Conservation (phyloP, 2,113 vertebrate genomes). For the Archocentrus centrarchus region DNA sequence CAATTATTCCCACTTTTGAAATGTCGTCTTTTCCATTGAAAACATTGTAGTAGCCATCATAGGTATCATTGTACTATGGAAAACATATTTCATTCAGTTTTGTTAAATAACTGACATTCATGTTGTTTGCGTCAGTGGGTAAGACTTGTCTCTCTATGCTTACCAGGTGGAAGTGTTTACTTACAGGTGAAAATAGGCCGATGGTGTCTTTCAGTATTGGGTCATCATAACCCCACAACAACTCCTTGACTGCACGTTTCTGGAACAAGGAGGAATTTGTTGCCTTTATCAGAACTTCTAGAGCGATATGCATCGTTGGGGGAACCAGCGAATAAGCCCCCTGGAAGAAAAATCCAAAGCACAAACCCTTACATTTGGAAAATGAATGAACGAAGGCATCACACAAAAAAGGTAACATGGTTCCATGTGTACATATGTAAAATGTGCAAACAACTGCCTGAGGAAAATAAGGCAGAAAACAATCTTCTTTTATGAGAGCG, state of each 20-base stretch:
- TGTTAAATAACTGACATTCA: neutral
- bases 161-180: neutral
- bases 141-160: neutral
- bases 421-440: neutral
- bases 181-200: conserved; percentile 88
- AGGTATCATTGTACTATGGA: conserved; percentile 89
- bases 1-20: conserved; percentile 84
- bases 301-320: accelerated
- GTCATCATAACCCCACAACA: conserved; percentile 93
- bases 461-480: conserved; percentile 41
- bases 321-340: conserved; percentile 76
- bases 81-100: neutral
- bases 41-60: conserved; percentile 87
- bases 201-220: conserved; percentile 74
- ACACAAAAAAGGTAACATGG: neutral
- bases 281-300: conserved; percentile 76
- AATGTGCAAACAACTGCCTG: neutral
- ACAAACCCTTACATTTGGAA: neutral
- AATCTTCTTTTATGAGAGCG: conserved; percentile 28
- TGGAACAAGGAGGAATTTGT: conserved; percentile 86
- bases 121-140: neutral
- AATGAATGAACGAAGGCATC: neutral
- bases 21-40: conserved; percentile 87
- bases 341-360: conserved; percentile 69
- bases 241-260: conserved; percentile 84